A percentile compares a stretch with the other conserved stretches of the same genome.
These are phyloP conservation scores for Galagoides demidoff DNA, from an alignment of 2,797 vertebrate species.

Conservation along the genomic window DNA sequence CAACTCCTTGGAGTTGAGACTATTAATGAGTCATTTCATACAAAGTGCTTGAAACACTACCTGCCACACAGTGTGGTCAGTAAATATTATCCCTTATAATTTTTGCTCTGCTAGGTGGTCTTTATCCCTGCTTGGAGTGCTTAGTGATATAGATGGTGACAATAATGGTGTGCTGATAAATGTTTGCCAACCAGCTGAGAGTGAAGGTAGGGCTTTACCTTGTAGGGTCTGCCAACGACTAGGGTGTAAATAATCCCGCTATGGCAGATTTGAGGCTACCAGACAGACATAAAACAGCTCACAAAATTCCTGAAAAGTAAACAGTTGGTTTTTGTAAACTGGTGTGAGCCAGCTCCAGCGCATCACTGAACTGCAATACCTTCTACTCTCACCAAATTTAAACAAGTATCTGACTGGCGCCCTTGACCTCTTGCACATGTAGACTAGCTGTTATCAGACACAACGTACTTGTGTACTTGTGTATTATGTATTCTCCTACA, in stretches of 20 bases:
- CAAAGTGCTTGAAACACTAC: neutral
- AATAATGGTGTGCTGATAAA: neutral
- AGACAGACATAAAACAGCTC: conserved; percentile 1
- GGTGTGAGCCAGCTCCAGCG: neutral
- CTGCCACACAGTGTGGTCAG: neutral
- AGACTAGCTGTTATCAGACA: neutral
- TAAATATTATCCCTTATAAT: neutral
- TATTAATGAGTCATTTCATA: neutral
- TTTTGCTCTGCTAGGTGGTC: neutral
- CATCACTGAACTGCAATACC: neutral
- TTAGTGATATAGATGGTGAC: neutral
- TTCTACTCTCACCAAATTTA: neutral
- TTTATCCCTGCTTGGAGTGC: neutral
- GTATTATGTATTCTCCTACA: neutral
- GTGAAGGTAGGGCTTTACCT: neutral
- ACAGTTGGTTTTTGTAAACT: neutral
- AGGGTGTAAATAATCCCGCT: neutral
- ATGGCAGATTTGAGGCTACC: neutral
- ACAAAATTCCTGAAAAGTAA: neutral
- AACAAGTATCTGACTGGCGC: neutral
- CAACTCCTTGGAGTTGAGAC: neutral
- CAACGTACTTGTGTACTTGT: too few relatives aligned
- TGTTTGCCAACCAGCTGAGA: neutral
- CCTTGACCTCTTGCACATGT: neutral
- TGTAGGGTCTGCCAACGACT: neutral